A percentile compares a stretch with the other conserved stretches of the same genome.
These are phyloP conservation scores for Drosophila colorata DNA, from an alignment of 2,888 invertebrate genomes.

Conservation along the genomic window DNA sequence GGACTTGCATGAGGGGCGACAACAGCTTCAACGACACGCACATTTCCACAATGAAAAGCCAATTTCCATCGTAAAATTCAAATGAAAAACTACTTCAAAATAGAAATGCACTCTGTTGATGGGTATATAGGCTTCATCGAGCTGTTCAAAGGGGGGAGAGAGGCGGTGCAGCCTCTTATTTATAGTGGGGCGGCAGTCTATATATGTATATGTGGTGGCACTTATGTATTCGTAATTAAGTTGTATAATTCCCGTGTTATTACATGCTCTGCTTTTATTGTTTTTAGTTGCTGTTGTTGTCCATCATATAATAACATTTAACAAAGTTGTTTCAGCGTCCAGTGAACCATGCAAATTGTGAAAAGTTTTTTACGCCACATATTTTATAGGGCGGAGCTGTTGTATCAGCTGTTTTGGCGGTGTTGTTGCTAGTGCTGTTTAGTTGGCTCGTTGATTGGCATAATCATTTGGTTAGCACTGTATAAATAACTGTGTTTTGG, in stretches of 20 bases:
- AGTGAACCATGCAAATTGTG: conserved; percentile 74
- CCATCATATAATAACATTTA: conserved; percentile 70
- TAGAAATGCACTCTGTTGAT: conserved; percentile 70
- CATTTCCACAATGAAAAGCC: conserved; percentile 43
- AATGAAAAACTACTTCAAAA: conserved; percentile 58
- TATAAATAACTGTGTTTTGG: conserved; percentile 23
- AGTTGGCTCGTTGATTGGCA: conserved; percentile 44
- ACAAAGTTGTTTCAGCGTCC: conserved; percentile 66
- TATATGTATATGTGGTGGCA: neutral
- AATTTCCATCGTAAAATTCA: conserved; percentile 47
- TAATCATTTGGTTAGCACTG: conserved; percentile 39
- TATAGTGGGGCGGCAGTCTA: conserved; percentile 16
- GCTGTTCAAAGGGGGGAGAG: conserved; percentile 5
- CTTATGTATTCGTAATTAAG: conserved; percentile 51
- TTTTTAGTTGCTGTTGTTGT: conserved; percentile 18
- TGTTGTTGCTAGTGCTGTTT: conserved; percentile 12
- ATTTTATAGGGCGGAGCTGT: conserved; percentile 28
- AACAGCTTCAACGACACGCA: conserved; percentile 26
- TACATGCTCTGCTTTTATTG: conserved; percentile 25
- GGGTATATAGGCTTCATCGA: conserved; percentile 5
- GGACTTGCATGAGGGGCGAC: neutral
- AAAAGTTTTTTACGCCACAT: conserved; percentile 40
- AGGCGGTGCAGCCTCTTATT: conserved; percentile 10
- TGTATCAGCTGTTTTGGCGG: conserved; percentile 26
- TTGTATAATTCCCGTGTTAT: conserved; percentile 51